Conservation (phyloP, 2,113 vertebrate species). For the Ciconia maguari region DNA sequence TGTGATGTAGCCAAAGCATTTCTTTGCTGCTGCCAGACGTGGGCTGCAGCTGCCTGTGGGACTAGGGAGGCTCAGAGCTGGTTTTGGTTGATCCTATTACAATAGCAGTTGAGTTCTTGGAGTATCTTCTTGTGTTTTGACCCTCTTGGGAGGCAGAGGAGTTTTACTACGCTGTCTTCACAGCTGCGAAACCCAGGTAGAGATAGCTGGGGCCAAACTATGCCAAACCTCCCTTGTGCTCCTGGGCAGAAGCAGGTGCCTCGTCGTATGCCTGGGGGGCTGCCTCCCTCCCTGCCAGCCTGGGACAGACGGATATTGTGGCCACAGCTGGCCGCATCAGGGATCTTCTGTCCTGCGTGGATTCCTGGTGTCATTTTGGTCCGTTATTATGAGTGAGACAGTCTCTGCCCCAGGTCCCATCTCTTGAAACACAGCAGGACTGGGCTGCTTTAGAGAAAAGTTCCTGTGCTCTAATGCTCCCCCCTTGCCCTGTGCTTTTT, state of each 20-base stretch:
- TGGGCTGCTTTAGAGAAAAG: background rate
- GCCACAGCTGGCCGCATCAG: background rate
- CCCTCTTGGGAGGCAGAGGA: background rate
- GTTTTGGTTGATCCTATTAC: background rate
- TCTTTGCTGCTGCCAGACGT: background rate
- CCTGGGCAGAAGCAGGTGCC: background rate
- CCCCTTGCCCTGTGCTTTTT: fast-evolving
- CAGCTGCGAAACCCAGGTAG: background rate
- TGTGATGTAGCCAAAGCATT: background rate
- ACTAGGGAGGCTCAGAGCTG: background rate
- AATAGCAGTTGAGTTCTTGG: background rate
- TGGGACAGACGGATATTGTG: fast-evolving
- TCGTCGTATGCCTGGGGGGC: fast-evolving
- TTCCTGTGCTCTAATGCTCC: background rate
- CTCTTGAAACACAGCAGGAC: background rate
- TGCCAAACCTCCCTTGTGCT: background rate
- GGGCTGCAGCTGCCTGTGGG: background rate
- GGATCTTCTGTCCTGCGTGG: background rate
- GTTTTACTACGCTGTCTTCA: no score
- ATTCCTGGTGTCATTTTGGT: background rate
- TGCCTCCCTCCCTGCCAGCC: background rate
- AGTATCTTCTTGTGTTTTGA: background rate
- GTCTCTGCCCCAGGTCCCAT: background rate
- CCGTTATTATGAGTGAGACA: background rate
- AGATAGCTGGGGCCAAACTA: background rate